Base-by-base conservation (phyloP, 2,888 invertebrate genomes). In the Dione juno region DNA sequence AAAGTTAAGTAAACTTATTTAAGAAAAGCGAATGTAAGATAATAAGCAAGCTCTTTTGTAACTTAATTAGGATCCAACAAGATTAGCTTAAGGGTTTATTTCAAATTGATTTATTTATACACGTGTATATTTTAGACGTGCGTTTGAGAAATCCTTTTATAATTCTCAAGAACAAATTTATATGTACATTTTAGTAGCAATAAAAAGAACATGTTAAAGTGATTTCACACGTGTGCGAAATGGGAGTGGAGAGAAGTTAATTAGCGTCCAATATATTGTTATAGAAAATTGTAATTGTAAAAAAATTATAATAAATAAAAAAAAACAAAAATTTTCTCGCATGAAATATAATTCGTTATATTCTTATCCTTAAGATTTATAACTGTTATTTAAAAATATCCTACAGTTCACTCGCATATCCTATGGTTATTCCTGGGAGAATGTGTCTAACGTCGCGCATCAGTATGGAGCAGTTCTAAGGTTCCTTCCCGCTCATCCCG, bases 371-470 rank as follows among this genome's bases (percentile, higher is more conserved):
- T 28, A 28, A 28, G 2, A 28, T 28, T 28, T n/a, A n/a, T n/a
- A n/a, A n/a, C n/a, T n/a, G n/a, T n/a, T n/a, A n/a, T n/a, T 28
- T 28, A 28, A 28, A 28, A 28, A 43, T 7, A 43, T 3, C 13
- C 67, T 67, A 0, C 71, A 93, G 92, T 93, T 92, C 75, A 85
- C 79, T 21, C 83, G 84, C 41, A 88, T 92, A 72, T 89, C 94
- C 35, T 90, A 95, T 76, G 96, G 96, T 6, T 96, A 95, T 80
- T 94, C 95, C 19, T 94, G 94, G 85, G 92, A 89, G n/a, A 93
- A 94, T 21, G 94, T 94, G 0, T 91, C 94, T 0, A 86, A 90
- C 73, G 94, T 95, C 1, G 90, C 95, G 14, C 89, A 87, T 5
- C 93, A 94, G 58, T 94, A 95, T 77, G 92, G 94, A 67, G 87